Conservation (phyloP, 1,140 invertebrate species). For the Musca domestica region DNA sequence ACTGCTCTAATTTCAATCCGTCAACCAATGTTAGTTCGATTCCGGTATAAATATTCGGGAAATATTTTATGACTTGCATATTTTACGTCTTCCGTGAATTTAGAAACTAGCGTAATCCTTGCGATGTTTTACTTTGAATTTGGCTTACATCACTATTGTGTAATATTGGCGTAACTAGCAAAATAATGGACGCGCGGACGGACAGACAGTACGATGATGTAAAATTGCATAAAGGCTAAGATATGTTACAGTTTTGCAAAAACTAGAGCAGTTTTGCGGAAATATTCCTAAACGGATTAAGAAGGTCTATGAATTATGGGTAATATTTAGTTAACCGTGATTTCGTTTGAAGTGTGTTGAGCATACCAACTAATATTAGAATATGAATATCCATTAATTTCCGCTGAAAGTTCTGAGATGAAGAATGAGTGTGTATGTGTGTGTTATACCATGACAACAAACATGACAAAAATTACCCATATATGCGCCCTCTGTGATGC, state of each 20-base stretch:
- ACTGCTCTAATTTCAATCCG: constrained; percentile 14
- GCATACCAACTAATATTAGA: no score
- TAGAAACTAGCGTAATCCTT: neutral
- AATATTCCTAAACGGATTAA: neutral
- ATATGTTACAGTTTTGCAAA: neutral
- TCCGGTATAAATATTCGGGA: constrained; percentile 3
- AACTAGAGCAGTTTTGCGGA: constrained; percentile 10
- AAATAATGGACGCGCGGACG: no score
- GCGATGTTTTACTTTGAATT: neutral
- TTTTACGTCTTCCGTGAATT: neutral
- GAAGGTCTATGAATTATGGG: no score
- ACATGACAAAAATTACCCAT: no score
- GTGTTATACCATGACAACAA: no score
- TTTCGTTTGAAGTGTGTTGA: no score
- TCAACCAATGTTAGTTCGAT: neutral
- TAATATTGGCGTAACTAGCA: neutral
- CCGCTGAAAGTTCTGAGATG: no score
- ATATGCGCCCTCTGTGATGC: no score
- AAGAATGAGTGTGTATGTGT: no score
- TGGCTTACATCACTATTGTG: constrained; percentile 6
- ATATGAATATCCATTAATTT: no score
- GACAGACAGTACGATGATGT: neutral
- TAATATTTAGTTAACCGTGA: no score
- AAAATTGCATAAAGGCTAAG: constrained; percentile 1
- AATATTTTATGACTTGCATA: neutral